These are phyloP conservation scores for Loris lydekkerianus DNA, from an alignment of 2,797 vertebrate genomes.

Conservation along the genomic window DNA sequence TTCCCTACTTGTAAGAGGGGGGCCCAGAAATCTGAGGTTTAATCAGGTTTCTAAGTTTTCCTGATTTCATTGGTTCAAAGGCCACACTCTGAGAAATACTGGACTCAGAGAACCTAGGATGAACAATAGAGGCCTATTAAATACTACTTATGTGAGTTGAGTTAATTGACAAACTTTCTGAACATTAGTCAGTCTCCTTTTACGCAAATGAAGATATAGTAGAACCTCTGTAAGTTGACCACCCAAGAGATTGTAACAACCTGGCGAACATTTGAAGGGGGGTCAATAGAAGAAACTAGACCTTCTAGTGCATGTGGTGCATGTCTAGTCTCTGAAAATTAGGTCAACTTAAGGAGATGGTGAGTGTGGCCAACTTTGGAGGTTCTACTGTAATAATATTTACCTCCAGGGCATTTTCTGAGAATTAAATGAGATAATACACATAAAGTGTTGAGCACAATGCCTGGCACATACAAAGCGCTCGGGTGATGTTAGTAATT, in stretches of 20 bases:
- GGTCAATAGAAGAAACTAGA: no score
- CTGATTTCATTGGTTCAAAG: background rate
- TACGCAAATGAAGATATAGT: background rate
- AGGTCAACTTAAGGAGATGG: no score
- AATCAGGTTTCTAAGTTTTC: background rate
- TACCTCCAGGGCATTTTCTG: background rate
- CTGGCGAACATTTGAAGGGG: no score
- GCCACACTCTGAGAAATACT: background rate
- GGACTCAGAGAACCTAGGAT: background rate
- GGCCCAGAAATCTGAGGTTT: background rate
- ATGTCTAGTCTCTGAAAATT: no score
- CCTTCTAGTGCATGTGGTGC: no score
- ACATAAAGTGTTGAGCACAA: background rate
- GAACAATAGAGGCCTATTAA: background rate
- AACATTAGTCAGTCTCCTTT: background rate
- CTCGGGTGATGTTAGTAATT: background rate
- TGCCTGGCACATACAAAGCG: background rate
- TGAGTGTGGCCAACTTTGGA: no score
- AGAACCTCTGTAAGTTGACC: no score
- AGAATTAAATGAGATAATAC: background rate
- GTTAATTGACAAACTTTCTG: background rate
- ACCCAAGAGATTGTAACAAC: no score
- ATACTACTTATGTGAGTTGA: background rate
- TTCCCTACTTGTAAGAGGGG: background rate
- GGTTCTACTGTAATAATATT: background rate